Evolutionary conservation across 2,113 vertebrate genomes (phyloP), one percentile per base, ranked within the genome.

Genomic region (Nerophis ophidion): DNA sequence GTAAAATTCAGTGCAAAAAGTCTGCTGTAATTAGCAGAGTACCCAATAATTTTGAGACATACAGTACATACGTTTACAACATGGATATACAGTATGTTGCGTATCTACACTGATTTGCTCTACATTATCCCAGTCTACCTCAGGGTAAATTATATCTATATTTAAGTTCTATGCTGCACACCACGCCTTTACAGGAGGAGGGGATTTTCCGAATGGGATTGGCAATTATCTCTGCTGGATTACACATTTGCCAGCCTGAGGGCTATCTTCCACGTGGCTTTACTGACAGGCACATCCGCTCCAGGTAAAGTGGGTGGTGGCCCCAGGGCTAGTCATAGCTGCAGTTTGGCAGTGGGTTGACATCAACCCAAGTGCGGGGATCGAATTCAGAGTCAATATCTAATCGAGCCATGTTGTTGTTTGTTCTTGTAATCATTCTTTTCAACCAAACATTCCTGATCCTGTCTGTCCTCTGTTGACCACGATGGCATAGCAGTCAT

Each of bases 161-260:
- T 65, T 57, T 68, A 44, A 61, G 54, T 26, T 53, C 57, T 45
- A 26, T 51, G 36, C 26, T 15, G 38, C 5, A 6, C 60, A 50
- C 17, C 57, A 71, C 35, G 15, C 45, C 53, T n/a, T 42, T 68
- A 66, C 35, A 57, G 49, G 34, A 55, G 60, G 66, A 4, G 0
- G 74, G 50, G 70, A 72, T 74, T 81, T 64, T 16, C 12, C 60
- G 58, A 81, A 81, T 75, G 14, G 67, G 73, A 82, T 85, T 70
- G 74, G 26, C 53, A 48, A 59, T 73, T 65, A 65, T 77, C 60
- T 48, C 61, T 4, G 9, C 33, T 56, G 71, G 59, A 79, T 74
- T 75, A 72, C 54, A 70, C 33, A 74, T 73, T 26, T 54, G 64
- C 71, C 7, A 55, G 63, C 64, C 76, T 36, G 60, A 38, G 63